Base-by-base conservation (phyloP, 1,140 invertebrate genomes). In the Zaprionus ornatus region DNA sequence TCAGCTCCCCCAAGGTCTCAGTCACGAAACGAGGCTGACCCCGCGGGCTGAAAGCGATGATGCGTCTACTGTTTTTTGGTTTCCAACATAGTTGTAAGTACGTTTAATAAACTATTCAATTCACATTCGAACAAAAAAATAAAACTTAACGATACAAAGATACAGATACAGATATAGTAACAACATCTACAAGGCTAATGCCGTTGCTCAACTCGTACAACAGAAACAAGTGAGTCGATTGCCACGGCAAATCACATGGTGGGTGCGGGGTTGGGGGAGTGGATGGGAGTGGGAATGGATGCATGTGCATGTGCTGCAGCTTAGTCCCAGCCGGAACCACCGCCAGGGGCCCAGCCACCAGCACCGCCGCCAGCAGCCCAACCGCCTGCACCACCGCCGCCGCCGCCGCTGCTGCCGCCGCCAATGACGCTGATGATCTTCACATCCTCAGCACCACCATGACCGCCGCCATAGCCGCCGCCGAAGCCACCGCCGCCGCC, bases 171-270 rank as follows among this genome's bases (percentile, higher is more conserved):
- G 64, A 66, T 79, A 76, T 45, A 71, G 42, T 82, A 68, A 74
- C 74, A 79, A 54, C 75, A 75, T 82, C 80, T 63, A 75, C 81
- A 67, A 68, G 80, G 70, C 80, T 81, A 79, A 83, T 65, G 62
- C 61, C 80, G 65, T 67, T 54, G 73, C 23, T 57, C 73, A 80
- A 84, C 81, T 84, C 81, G 21, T 10, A 83, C 81, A 83, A 83
- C 80, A 82, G 68, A 57, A 83, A 83, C 81, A 83, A 83, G 12
- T 15, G 81, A 80, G 81, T 69, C 61, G 72, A 42, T 25, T 62
- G 42, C 68, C 60, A 10, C 19, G 57, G 74, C 73, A 57, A 13
- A 75, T 75, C 73, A 75, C 73, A 75, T 59, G 67, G 17, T 50
- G 61, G n/a, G 42, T 17, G 40, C 17, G 25, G 25, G 57, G 6